phyloP scores from a whole-genome alignment of 2,113 vertebrate species.

The Podarcis muralis region DNA sequence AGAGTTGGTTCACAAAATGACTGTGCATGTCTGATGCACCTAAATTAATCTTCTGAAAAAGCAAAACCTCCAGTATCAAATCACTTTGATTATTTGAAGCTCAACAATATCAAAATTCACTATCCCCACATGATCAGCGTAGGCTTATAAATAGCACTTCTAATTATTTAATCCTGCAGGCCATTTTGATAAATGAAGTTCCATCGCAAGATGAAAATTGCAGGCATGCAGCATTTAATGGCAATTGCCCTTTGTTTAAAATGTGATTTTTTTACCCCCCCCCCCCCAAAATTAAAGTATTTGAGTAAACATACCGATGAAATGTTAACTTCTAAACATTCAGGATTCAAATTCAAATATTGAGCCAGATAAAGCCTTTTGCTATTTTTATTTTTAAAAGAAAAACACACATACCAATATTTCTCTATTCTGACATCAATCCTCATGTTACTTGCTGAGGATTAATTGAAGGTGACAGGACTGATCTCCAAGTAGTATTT shows the following conservation, averaged over 20 bases:
- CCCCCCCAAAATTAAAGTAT: too few species aligned
- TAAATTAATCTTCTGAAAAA: neutral
- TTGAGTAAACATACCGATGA: too few species aligned
- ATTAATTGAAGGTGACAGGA: neutral
- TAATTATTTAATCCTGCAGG: neutral
- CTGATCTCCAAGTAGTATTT: slow-evolving; percentile 8
- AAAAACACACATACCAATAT: neutral
- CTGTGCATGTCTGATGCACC: neutral
- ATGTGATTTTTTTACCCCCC: too few species aligned
- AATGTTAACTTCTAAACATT: neutral
- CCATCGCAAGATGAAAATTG: too few species aligned
- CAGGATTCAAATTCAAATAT: neutral
- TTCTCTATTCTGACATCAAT: neutral
- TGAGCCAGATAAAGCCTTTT: neutral
- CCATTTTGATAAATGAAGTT: too few species aligned
- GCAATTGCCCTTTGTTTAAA: too few species aligned
- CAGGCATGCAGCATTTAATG: too few species aligned
- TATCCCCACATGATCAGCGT: neutral
- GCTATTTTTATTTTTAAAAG: too few species aligned
- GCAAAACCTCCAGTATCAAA: neutral
- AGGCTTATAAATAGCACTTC: neutral
- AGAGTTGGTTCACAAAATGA: neutral
- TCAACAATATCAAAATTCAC: neutral
- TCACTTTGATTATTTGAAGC: neutral
- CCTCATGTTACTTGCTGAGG: neutral